Base-by-base conservation (phyloP, 2,113 vertebrate genomes). In the Malurus melanocephalus region DNA sequence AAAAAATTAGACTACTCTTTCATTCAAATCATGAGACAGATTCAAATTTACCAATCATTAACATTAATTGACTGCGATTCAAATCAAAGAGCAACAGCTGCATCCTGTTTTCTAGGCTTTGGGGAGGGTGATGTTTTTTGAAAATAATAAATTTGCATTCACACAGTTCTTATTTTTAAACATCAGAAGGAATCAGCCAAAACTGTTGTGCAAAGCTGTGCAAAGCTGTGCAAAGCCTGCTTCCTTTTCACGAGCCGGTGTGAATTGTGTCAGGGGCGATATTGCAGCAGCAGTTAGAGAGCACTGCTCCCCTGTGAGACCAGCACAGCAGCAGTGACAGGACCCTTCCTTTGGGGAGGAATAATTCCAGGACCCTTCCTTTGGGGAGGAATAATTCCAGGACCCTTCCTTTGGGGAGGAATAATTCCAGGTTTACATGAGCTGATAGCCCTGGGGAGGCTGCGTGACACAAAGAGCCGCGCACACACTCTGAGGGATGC, bases 151-250 rank as follows among this genome's bases (percentile, higher is more conserved):
- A 91, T 92, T 92, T 82, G 80, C 88, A 90, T 93, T 91, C 88
- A 73, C 72, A 71, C 33, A n/a, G 74, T 84, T 92, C 83, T 89
- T 95, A 93, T 91, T 95, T 95, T 95, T 90, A 92, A 93, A 86
- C 86, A 92, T 87, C 88, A 92, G 71, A 92, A 88, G 51, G 80
- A 85, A 91, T 92, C 71, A 73, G 88, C 71, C 77, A 73, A 79
- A 96, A 87, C 90, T 79, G 56, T n/a, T 77, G 73, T 23, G 52
- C 46, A 73, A 79, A 79, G 71, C 64, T 77, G 73, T 23, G 52
- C 46, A 73, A 79, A 79, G 71, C 64, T 82, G 61, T 77, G 32
- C 45, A 93, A 87, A 38, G 16, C 17, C 69, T 55, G 26, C 56
- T 53, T 71, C 40, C 43, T 78, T 73, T 87, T 62, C 17, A 11